phyloP scores from a whole-genome alignment of 2,888 invertebrate species.

The Anthophora plumipes region DNA sequence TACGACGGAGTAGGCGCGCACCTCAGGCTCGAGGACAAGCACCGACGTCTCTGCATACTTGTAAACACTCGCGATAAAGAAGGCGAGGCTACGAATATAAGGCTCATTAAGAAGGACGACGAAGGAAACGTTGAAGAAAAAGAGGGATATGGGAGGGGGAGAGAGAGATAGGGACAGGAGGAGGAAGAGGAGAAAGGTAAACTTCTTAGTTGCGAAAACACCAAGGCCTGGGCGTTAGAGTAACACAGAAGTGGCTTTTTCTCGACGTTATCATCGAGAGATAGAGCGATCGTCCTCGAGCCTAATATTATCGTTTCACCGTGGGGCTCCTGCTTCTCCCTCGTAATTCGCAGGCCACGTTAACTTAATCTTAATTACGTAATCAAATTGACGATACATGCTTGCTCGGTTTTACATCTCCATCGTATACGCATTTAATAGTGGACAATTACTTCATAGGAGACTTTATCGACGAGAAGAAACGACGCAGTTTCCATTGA shows the following conservation, averaged over 20 bases:
- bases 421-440: constrained; percentile 78
- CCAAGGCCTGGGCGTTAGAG: constrained; percentile 48
- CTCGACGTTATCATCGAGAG: constrained; percentile 58
- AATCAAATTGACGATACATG: constrained; percentile 65
- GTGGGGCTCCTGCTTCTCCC: constrained; percentile 48
- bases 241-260: constrained; percentile 35
- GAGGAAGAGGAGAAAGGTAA: constrained; percentile 21
- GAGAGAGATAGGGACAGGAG: background rate
- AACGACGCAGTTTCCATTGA: constrained; percentile 82
- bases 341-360: constrained; percentile 55
- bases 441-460: constrained; percentile 59
- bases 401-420: constrained; percentile 56
- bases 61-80: constrained; percentile 75
- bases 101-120: constrained; percentile 71
- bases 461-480: constrained; percentile 52
- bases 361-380: constrained; percentile 68
- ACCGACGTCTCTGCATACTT: constrained; percentile 78
- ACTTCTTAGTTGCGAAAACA: constrained; percentile 48
- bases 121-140: constrained; percentile 27
- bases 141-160: no score
- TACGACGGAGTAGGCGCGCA: constrained; percentile 80
- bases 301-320: constrained; percentile 80
- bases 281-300: constrained; percentile 84
- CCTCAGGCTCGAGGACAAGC: constrained; percentile 85
- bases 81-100: constrained; percentile 74